Evolutionary conservation across 2,113 vertebrate species (phyloP), one percentile per base, ranked within the genome.

Genomic region (Nerophis ophidion): DNA sequence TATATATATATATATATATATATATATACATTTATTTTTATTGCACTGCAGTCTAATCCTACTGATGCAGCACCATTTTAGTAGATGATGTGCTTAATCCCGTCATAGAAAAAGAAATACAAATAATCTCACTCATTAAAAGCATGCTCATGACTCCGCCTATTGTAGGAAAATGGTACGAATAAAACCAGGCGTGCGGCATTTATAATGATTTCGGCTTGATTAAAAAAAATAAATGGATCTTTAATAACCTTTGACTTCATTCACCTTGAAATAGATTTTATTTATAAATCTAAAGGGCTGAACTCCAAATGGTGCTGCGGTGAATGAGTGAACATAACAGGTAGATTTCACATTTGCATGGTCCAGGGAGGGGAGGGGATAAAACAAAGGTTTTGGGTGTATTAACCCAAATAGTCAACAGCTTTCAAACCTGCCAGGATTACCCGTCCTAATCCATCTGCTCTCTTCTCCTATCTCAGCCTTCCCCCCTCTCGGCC

Each of bases 401-500:
- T 44, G 74, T 63, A 86, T 85, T 87, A 85, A 86, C 70, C 84
- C 76, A 81, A 71, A 82, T 82, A 82, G 81, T 81, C 77, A 84
- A 81, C 68, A 70, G 61, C 66, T 78, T 76, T 86, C 64, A 78
- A 72, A 81, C 75, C 70, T 68, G 60, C 67, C 5, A 42, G 81
- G 84, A 86, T 87, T 86, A 87, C 66, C 55, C 60, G 55, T 26
- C 34, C 63, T 85, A 84, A 86, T 84, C 86, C 75, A 60, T 68
- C 68, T 61, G 49, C 26, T 61, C 61, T 72, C 42, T 75, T 61
- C 53, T 53, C 63, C 52, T 45, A 15, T 66, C 48, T 60, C 68
- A 64, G 40, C 57, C 61, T 70, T 77, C 82, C 65, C 57, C 60
- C 70, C 64, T 26, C 26, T 64, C 46, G 54, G 45, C 70, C 40